Percentiles rank a stretch among this genome's conserved stretches.
Conservation (phyloP, 2,888 invertebrate species). For the Tinea pellionella region DNA sequence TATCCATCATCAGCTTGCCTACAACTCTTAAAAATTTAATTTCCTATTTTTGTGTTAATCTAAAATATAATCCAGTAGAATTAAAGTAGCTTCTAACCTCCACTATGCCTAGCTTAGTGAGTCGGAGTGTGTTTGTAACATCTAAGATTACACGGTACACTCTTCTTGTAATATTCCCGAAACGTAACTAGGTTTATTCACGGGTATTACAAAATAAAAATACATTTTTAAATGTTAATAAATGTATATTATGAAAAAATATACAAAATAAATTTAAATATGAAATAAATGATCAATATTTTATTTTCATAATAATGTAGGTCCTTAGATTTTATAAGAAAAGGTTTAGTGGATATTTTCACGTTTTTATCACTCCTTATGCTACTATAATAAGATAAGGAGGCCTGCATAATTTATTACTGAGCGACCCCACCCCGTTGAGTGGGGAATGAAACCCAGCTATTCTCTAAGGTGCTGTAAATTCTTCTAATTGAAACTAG, state of each 20-base stretch:
- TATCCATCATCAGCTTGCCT: no score
- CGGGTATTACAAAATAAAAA: no score
- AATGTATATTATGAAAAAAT: background rate
- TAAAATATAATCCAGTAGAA: no score
- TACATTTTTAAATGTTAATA: no score
- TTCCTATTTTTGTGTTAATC: no score
- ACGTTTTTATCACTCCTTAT: conserved; percentile 5
- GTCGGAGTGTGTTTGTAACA: no score
- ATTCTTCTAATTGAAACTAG: conserved; percentile 5
- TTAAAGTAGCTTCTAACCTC: no score
- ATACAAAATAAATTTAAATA: background rate
- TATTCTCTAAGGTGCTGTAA: conserved; percentile 1
- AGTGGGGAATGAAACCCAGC: background rate
- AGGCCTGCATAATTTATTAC: conserved; percentile 8
- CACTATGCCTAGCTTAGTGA: no score
- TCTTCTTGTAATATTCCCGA: no score
- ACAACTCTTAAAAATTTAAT: no score
- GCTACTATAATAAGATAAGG: conserved; percentile 8
- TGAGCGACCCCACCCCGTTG: background rate
- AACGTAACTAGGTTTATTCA: no score
- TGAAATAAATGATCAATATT: background rate
- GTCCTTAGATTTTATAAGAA: background rate
- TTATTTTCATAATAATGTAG: conserved; percentile 2
- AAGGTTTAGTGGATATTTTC: background rate
- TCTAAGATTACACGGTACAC: no score